phyloP scores from a whole-genome alignment of 1,140 invertebrate species.

The Temnothorax nylanderi region DNA sequence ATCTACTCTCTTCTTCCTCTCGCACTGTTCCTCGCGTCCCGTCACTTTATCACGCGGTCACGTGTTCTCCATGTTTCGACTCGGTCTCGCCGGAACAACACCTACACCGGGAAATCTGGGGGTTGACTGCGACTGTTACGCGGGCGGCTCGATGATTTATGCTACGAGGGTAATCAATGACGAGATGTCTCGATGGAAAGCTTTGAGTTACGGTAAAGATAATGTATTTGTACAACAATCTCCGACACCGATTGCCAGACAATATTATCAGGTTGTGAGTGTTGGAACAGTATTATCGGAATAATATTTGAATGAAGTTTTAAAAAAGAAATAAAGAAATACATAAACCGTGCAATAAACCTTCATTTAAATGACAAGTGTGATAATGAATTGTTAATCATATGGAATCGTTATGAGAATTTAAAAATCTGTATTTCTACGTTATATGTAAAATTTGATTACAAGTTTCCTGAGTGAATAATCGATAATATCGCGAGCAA shows the following conservation, averaged over 20 bases:
- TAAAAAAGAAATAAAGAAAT: not conserved
- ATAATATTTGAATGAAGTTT: not conserved
- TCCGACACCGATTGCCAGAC: not conserved
- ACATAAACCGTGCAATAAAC: not conserved
- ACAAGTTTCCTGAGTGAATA: not conserved
- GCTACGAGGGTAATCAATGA: not conserved
- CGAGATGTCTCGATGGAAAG: slow-evolving; percentile 2
- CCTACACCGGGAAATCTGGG: slow-evolving; percentile 44
- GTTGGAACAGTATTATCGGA: slow-evolving; percentile 2
- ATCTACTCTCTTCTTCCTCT: slow-evolving; percentile 39
- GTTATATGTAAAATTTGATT: not conserved
- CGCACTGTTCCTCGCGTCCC: slow-evolving; percentile 23
- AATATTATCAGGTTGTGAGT: slow-evolving; percentile 11
- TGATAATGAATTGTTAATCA: not conserved
- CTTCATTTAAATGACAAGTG: not conserved
- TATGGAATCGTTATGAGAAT: not conserved
- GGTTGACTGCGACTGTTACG: slow-evolving; percentile 10
- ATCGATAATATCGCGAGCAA: not conserved
- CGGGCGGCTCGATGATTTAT: slow-evolving; percentile 31
- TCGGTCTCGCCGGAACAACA: slow-evolving; percentile 26
- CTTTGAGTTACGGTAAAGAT: slow-evolving; percentile 3
- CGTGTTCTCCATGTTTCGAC: slow-evolving; percentile 70
- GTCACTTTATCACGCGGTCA: slow-evolving; percentile 50
- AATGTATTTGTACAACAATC: slow-evolving; percentile 15
- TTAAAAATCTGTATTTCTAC: not conserved